Base-by-base conservation (phyloP, 2,113 vertebrate genomes). In the Alligator mississippiensis region DNA sequence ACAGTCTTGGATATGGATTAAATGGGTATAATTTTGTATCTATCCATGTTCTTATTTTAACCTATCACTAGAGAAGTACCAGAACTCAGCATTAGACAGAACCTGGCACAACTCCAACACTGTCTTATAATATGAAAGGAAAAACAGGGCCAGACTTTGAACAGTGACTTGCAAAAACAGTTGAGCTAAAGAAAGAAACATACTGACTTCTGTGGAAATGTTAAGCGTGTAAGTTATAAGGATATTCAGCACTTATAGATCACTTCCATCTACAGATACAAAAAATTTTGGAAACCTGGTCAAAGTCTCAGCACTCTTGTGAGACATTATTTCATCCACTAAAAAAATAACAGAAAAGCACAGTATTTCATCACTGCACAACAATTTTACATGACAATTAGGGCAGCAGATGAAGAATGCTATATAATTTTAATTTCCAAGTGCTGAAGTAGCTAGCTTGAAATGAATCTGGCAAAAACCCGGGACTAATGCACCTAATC, bases 301-400 rank as follows among this genome's bases (percentile, higher is more conserved):
- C 72, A 58, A 70, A 90, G 61, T 62, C 70, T 93, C 75, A 80
- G 66, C 64, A 59, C 79, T 64, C 64, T 89, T 93, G 63, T 28
- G 54, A 94, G 80, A 77, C 87, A 87, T 80, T 82, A 9, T 87
- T 95, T 90, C 87, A 82, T 81, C 63, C 74, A 87, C 24, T 84
- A 93, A 95, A 80, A 88, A 68, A 94, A 87, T 3, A 3, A 93
- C 88, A 94, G 80, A 87, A 90, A 93, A 95, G 96, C 38, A 95
- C 83, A 96, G 88, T 95, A 85, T 81, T 57, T 94, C 88, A 93
- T 93, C 90, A 93, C 90, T 75, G 82, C 82, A 94, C 34, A 94
- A 85, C 82, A 87, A 76, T 72, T 93, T 68, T 80, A 64, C 28
- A 77, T 0, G 0, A 93, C 38, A 64, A 47, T n/a, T 64, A 77